A percentile compares a stretch with the other conserved stretches of the same genome.
These are phyloP conservation scores for Ennomos erosarius DNA, from an alignment of 2,888 invertebrate genomes.

Conservation along the genomic window DNA sequence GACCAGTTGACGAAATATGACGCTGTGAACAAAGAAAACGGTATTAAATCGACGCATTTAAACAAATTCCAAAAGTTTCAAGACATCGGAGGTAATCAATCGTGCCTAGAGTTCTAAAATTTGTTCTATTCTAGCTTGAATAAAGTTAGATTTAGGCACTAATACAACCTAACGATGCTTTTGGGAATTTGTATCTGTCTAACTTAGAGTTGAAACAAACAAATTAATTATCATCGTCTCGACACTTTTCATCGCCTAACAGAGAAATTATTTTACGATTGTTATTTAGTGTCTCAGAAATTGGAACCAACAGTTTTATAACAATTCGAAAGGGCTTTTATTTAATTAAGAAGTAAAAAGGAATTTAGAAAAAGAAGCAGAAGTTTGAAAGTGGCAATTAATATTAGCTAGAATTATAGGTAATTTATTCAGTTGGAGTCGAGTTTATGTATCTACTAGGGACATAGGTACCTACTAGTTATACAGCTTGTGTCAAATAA, in stretches of 20 bases:
- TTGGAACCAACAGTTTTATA: constrained; percentile 15
- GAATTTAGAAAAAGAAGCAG: not conserved
- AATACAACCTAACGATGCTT: constrained; percentile 32
- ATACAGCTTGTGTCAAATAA: no score
- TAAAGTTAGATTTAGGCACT: constrained; percentile 23
- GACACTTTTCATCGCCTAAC: constrained; percentile 27
- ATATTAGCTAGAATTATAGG: no score
- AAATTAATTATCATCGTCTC: constrained; percentile 37
- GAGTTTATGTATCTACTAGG: no score
- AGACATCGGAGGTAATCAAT: constrained; percentile 9
- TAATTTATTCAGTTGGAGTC: no score
- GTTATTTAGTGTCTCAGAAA: constrained; percentile 26
- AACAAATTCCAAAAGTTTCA: constrained; percentile 15
- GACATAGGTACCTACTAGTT: no score
- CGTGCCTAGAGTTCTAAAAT: constrained; percentile 28
- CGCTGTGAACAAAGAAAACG: constrained; percentile 79
- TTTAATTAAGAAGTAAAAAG: constrained; percentile 2
- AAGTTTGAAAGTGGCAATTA: no score
- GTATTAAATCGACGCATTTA: not conserved
- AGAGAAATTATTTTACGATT: constrained; percentile 32
- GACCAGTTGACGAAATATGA: constrained; percentile 94
- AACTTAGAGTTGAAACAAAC: constrained; percentile 35
- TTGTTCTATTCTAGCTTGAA: constrained; percentile 18
- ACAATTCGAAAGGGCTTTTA: constrained; percentile 17
- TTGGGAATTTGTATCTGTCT: constrained; percentile 36